A percentile compares a stretch with the other conserved stretches of the same genome.
These are phyloP conservation scores for Andricus quercusramuli DNA, from an alignment of 2,888 invertebrate genomes.

Conservation along the genomic window DNA sequence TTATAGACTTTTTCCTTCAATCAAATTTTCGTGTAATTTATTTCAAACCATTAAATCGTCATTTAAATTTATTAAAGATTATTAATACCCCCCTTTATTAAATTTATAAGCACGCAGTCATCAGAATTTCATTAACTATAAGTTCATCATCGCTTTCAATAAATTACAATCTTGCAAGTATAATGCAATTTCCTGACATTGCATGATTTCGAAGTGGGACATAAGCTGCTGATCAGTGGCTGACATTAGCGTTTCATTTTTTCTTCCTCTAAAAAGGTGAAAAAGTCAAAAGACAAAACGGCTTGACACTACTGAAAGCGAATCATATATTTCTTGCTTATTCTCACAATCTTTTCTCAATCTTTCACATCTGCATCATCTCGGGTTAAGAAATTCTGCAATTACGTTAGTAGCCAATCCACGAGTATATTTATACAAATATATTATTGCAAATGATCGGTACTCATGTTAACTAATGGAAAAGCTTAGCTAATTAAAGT, in stretches of 20 bases:
- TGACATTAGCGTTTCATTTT: slow-evolving; percentile 24
- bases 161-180: slow-evolving; percentile 17
- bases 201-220: slow-evolving; percentile 38
- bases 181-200: slow-evolving; percentile 34
- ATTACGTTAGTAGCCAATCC: slow-evolving; percentile 67
- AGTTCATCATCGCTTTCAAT: slow-evolving; percentile 31
- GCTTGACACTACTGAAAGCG: neutral
- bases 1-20: too few species aligned
- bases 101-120: neutral
- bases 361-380: slow-evolving; percentile 38
- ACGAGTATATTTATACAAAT: slow-evolving; percentile 46
- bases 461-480: neutral
- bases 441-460: slow-evolving; percentile 9
- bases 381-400: slow-evolving; percentile 64
- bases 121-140: slow-evolving; percentile 12
- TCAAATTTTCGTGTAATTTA: too few species aligned
- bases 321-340: neutral
- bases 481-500: neutral
- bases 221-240: slow-evolving; percentile 9
- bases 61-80: neutral
- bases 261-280: neutral
- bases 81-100: neutral
- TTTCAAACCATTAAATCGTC: too few species aligned
- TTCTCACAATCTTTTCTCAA: slow-evolving; percentile 17
- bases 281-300: slow-evolving; percentile 23